Evolutionary conservation across 2,113 vertebrate genomes (phyloP), one percentile per base, ranked within the genome.

Genomic region (Oxygymnocypris stewartii): DNA sequence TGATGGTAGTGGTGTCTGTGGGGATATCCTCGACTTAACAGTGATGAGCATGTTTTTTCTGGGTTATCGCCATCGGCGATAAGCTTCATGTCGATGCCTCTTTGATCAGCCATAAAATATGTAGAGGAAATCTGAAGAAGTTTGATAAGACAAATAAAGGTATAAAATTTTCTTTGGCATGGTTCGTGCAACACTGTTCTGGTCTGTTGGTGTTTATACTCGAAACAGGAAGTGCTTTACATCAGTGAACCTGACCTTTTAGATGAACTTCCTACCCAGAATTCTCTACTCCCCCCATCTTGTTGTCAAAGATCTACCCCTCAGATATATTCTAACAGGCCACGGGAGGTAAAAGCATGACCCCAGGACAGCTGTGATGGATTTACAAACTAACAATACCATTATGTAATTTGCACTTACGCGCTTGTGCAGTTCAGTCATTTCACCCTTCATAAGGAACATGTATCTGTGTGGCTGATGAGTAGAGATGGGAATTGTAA

Each of bases 301-400:
- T 91, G 91, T 91, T 93, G 93, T 88, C 93, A 93, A 91, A 87
- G 93, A 90, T 90, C 94, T 87, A 94, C 94, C 86, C 84, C 94
- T 91, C 90, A 87, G 88, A 93, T 93, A 88, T 94, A 82, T 91
- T 94, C 94, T 91, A 91, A 93, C 92, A 96, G 92, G 89, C 92
- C 92, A 47, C 96, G 96, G 91, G 96, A 98, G 97, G 97, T 97
- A 97, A 97, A 89, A 90, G 79, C 88, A 87, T 87, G 80, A 49
- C 49, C 3, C 12, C 40, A 16, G 20, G 69, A 69, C 61, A 84
- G 42, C 20, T 40, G 25, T n/a, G 54, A 79, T 63, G 25, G 71
- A 42, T 77, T 47, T 49, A 16, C 4, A 63, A 37, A 79, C 49
- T 78, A 79, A 37, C 47, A 74, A 18, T 77, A 61, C 37, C 31